Base-by-base conservation (phyloP, 2,113 vertebrate genomes). In the Vanacampus margaritifer region DNA sequence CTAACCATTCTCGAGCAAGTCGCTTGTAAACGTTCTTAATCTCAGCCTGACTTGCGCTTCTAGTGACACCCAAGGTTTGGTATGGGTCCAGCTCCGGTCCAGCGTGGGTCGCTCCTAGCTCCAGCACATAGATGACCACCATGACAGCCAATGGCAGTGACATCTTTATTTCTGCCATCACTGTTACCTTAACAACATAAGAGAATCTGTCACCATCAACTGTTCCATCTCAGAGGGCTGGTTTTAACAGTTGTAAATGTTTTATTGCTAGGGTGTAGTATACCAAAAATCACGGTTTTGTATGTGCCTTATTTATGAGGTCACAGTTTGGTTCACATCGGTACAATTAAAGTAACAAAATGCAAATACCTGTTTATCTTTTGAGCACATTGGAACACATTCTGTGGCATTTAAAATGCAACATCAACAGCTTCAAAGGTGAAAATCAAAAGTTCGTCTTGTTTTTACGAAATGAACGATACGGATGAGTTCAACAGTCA, bases 21-120 rank as follows among this genome's bases (percentile, higher is more conserved):
- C 94, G 94, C 89, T 98, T 98, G 82, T 98, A 98, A 37, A 95
- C 95, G 89, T 96, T 98, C 89, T 98, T 98, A 85, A 98, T 95
- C 71, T 98, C 96, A 58, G 93, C 92, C 88, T 94, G 95, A 83
- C 89, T 95, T 62, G 93, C 94, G 56, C 84, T 90, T 63, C 90
- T 91, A 79, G 93, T 93, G 32, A 97, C 91, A 48, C 96, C 96
- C 41, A 98, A 87, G 78, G 95, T 87, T 74, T 93, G 93, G 86
- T 98, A 98, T 0, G 96, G 95, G 86, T 98, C 95, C 87, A 95
- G 92, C n/a, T 95, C 94, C 14, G 90, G 89, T 45, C 90, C 78
- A 75, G 90, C 86, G 70, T 91, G 80, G 84, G 91, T 76, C 73
- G 83, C 67, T 64, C 80, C 80, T 51, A 72, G 39, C 65, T 88